Conservation (phyloP, 2,888 invertebrate species). For the Ennomos fuscantarius region DNA sequence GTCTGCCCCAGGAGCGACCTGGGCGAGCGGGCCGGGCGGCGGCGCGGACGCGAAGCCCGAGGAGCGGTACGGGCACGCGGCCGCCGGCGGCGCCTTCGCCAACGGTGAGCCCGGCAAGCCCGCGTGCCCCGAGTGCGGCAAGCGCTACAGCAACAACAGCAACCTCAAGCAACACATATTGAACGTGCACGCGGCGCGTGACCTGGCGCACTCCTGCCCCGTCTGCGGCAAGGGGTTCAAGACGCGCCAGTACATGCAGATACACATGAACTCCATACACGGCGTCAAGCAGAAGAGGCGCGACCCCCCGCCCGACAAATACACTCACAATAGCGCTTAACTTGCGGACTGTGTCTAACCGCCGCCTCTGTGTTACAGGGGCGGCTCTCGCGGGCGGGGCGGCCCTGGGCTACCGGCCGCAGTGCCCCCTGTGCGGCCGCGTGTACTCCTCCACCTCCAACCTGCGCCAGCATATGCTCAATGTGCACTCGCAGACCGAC, state of each 20-base stretch:
- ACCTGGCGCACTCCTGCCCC: slow-evolving; percentile 86
- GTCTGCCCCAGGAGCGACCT: slow-evolving; percentile 81
- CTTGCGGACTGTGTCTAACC: slow-evolving; percentile 71
- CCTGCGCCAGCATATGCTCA: slow-evolving; percentile 91
- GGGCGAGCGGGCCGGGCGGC: slow-evolving; percentile 62
- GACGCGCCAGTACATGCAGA: slow-evolving; percentile 89
- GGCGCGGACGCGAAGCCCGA: slow-evolving; percentile 49
- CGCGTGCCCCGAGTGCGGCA: slow-evolving; percentile 88
- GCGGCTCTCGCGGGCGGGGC: slow-evolving; percentile 86
- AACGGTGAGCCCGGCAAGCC: slow-evolving; percentile 81
- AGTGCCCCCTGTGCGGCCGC: slow-evolving; percentile 89
- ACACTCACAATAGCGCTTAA: slow-evolving; percentile 78
- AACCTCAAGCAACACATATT: slow-evolving; percentile 89
- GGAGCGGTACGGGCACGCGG: slow-evolving; percentile 50
- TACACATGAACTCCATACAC: slow-evolving; percentile 88
- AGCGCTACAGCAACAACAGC: slow-evolving; percentile 88
- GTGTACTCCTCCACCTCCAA: slow-evolving; percentile 90
- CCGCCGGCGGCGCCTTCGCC: slow-evolving; percentile 49
- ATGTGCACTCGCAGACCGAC: slow-evolving; percentile 89
- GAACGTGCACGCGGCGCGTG: slow-evolving; percentile 87
- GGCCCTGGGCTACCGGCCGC: slow-evolving; percentile 85
- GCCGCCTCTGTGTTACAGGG: slow-evolving; percentile 89
- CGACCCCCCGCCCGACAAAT: slow-evolving; percentile 69
- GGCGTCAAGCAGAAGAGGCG: slow-evolving; percentile 86
- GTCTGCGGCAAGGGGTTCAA: slow-evolving; percentile 88